These are phyloP conservation scores for Falcaria lacertinaria DNA, from an alignment of 2,888 invertebrate genomes.

Conservation along the genomic window DNA sequence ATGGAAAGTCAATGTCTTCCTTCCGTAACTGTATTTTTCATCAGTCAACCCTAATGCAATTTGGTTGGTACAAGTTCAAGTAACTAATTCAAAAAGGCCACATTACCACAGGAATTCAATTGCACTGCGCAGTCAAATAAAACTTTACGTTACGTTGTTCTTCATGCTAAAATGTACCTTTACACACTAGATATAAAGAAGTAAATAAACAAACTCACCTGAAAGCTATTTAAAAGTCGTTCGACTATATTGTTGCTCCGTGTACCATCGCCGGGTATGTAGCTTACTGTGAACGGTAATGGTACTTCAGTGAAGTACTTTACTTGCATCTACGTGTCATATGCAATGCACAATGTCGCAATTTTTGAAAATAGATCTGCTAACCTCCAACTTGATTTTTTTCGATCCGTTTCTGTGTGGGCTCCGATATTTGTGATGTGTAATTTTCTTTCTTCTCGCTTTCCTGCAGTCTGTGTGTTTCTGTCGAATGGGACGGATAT, in stretches of 20 bases:
- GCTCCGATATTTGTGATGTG: too few species aligned
- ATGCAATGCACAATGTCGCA: not conserved
- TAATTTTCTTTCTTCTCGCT: too few species aligned
- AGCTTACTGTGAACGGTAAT: not conserved
- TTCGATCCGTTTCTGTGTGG: too few species aligned
- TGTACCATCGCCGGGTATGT: not conserved
- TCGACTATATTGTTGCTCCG: not conserved
- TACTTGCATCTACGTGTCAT: not conserved
- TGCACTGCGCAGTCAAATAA: not conserved
- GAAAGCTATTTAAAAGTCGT: not conserved
- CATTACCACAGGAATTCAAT: not conserved
- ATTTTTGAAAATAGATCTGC: too few species aligned
- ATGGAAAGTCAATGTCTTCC: too few species aligned
- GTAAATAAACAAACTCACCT: not conserved
- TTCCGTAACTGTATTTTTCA: too few species aligned
- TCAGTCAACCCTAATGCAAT: too few species aligned
- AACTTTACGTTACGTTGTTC: not conserved
- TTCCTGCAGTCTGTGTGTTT: too few species aligned
- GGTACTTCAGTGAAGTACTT: not conserved
- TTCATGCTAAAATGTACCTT: not conserved
- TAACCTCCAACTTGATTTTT: too few species aligned
- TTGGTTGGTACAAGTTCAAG: too few species aligned
- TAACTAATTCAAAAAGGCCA: not conserved
- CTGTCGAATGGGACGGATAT: too few species aligned
- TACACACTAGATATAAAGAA: not conserved